These are phyloP conservation scores for Timema podura DNA, from an alignment of 2,888 invertebrate species.

Conservation along the genomic window DNA sequence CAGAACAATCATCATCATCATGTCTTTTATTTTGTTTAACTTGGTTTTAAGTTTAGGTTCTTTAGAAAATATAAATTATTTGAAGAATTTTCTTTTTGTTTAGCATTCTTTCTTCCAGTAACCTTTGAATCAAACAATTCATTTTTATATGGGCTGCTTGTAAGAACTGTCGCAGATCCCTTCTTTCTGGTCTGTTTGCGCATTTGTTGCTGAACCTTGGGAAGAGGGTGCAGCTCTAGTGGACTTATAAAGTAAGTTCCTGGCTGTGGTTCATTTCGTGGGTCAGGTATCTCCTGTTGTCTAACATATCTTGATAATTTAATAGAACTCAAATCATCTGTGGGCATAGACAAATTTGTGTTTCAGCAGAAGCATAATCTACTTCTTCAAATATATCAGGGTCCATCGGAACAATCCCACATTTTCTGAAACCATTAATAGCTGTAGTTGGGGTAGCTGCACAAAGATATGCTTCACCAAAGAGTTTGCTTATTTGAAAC, in stretches of 20 bases:
- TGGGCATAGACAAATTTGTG: neutral
- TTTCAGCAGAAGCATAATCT: neutral
- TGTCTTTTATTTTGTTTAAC: too few species aligned
- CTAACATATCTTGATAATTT: neutral
- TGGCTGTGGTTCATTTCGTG: neutral
- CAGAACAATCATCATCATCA: too few species aligned
- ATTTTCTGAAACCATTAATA: constrained; percentile 32
- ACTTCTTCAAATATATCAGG: neutral
- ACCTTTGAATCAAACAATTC: too few species aligned
- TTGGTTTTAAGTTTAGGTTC: too few species aligned
- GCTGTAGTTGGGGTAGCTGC: constrained; percentile 34
- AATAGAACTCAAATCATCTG: neutral
- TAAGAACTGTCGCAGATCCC: too few species aligned
- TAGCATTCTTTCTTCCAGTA: too few species aligned
- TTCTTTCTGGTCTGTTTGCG: neutral
- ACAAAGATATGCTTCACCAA: constrained; percentile 37
- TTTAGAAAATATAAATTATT: too few species aligned
- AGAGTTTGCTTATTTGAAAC: constrained; percentile 27
- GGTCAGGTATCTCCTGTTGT: neutral
- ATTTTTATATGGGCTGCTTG: too few species aligned
- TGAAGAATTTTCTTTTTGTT: too few species aligned
- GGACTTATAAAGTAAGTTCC: neutral
- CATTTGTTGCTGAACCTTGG: neutral
- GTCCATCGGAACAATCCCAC: neutral
- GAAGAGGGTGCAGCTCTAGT: neutral